Evolutionary conservation across 2,113 vertebrate species (phyloP), one percentile per base, ranked within the genome.

Genomic region (Hoplias malabaricus): DNA sequence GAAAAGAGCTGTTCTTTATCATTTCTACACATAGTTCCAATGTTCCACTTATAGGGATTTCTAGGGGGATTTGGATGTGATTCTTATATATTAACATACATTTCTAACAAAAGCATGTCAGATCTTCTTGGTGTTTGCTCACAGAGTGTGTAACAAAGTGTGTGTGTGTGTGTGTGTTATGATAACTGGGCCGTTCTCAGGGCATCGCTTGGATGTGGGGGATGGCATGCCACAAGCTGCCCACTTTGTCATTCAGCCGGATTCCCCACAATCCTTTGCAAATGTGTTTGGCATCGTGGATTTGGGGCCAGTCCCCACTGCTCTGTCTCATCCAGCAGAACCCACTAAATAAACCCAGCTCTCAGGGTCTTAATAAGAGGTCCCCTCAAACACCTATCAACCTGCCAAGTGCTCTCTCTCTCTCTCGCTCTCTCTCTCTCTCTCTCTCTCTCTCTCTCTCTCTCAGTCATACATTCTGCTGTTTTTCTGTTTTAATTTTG

Each of bases 231-330:
- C 53, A 21, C 69, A 70, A 56, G 56, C 57, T 38, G 21, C 25
- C 72, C 43, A 65, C 76, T 84, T 77, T 73, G 61, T 57, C 75
- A 70, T 75, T 84, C 77, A 79, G 70, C 50, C 46, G 77, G 78
- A 85, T 77, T 86, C 80, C 75, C 27, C 66, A 73, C 72, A 85
- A 84, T 85, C 83, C 83, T 80, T 70, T 80, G 82, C 69, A 86
- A 79, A 84, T 81, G 83, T 79, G 80, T 82, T 83, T 80, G 80
- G 80, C 79, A 80, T 86, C 67, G 78, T 63, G 67, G 76, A 75
- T 71, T 65, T 48, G 62, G 73, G 80, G 73, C 73, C 70, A 73
- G 69, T 62, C 65, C 75, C 50, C 43, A 3, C 38, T 65, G 36
- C 59, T 33, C 40, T 21, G 38, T 54, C 61, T 73, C 43, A 57